phyloP scores from a whole-genome alignment of 1,140 invertebrate genomes.

The Cherax destructor region DNA sequence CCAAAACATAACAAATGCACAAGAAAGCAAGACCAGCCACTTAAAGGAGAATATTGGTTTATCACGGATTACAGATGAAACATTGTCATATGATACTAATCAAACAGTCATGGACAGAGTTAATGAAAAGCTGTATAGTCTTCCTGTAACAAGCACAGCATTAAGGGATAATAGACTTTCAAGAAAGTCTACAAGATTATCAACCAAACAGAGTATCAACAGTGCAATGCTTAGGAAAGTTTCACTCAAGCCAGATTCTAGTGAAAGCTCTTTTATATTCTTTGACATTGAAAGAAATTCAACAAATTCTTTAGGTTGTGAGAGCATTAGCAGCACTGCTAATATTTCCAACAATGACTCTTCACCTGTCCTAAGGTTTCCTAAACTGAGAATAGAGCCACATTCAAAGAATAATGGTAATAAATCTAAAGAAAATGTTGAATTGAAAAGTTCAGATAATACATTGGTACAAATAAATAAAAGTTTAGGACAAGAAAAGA shows the following conservation, averaged over 20 bases:
- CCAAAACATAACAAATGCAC: neutral
- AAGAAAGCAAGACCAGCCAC: neutral
- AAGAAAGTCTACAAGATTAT: constrained; percentile 7
- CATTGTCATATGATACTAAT: too few species aligned
- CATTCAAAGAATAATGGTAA: neutral
- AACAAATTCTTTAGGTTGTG: neutral
- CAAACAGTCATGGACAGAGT: too few species aligned
- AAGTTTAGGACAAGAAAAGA: neutral
- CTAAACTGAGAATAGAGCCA: neutral
- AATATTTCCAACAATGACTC: neutral
- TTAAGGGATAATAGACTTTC: neutral
- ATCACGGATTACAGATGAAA: too few species aligned
- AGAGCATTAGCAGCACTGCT: neutral
- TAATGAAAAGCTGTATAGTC: too few species aligned
- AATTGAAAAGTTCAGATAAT: too few species aligned
- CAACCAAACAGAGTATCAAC: neutral
- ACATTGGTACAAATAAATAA: neutral
- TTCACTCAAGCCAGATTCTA: neutral
- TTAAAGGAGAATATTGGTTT: neutral
- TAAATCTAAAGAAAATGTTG: neutral
- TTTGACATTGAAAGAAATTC: neutral
- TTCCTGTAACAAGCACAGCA: constrained; percentile 17
- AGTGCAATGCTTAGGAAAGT: neutral
- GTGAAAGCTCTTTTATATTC: neutral
- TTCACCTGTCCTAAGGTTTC: neutral